phyloP scores from a whole-genome alignment of 2,888 invertebrate species.

The Ptilodon capucinus region DNA sequence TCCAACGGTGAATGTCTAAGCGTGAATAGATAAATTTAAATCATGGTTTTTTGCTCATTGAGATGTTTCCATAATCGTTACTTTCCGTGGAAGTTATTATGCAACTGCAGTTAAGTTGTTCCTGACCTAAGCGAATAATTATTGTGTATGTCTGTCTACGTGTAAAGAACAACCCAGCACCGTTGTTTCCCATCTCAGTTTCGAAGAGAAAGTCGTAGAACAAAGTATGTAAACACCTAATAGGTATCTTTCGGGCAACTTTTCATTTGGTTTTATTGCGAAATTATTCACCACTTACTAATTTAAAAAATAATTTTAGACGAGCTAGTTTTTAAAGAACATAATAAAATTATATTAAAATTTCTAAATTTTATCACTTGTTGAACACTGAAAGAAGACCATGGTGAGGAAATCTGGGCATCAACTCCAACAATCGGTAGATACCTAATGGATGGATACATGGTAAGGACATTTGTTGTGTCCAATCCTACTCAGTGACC shows the following conservation, averaged over 20 bases:
- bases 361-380: too few species aligned
- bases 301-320: neutral
- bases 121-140: slow-evolving; percentile 35
- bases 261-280: slow-evolving; percentile 33
- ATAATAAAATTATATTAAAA: neutral
- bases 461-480: too few species aligned
- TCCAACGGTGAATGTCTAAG: slow-evolving; percentile 35
- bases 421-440: too few species aligned
- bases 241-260: slow-evolving; percentile 11
- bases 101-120: slow-evolving; percentile 6
- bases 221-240: slow-evolving; percentile 28
- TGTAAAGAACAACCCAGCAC: slow-evolving; percentile 27
- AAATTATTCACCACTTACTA: slow-evolving; percentile 29
- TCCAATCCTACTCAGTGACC: too few species aligned
- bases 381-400: too few species aligned
- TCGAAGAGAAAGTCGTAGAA: slow-evolving; percentile 50
- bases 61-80: slow-evolving; percentile 27
- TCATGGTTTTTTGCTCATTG: slow-evolving; percentile 17
- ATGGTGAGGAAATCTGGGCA: too few species aligned
- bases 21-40: slow-evolving; percentile 40
- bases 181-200: slow-evolving; percentile 37
- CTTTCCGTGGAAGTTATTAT: slow-evolving; percentile 34
- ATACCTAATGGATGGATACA: too few species aligned
- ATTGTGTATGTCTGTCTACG: slow-evolving; percentile 35
- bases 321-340: neutral